phyloP scores from a whole-genome alignment of 2,797 vertebrate species.

The Gymnoscopelus microlampas region DNA sequence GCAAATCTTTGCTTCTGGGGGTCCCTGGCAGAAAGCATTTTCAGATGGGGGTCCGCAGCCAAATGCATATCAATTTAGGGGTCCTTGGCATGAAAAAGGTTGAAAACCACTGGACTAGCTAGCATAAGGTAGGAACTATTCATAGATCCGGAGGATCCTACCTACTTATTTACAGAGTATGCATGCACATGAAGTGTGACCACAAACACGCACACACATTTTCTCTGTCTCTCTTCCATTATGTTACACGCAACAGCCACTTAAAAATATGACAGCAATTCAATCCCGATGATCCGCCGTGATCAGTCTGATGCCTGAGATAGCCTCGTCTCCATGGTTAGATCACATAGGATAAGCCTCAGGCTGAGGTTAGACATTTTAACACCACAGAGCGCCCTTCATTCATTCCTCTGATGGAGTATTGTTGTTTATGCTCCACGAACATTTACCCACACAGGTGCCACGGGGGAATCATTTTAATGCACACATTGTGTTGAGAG shows the following conservation, averaged over 20 bases:
- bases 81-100: too few species aligned
- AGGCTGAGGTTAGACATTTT: constrained; percentile 29
- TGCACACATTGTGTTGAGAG: constrained; percentile 39
- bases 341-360: constrained; percentile 13
- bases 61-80: too few species aligned
- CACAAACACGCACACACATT: not conserved
- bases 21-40: too few species aligned
- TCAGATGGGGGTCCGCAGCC: too few species aligned
- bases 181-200: not conserved
- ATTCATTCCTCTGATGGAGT: constrained; percentile 25
- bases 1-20: too few species aligned
- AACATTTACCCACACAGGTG: constrained; percentile 9
- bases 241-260: constrained; percentile 2
- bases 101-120: too few species aligned
- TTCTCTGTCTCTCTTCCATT: not conserved
- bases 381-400: constrained; percentile 12
- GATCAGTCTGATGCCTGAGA: not conserved
- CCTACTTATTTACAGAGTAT: not conserved
- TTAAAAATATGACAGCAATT: constrained; percentile 5
- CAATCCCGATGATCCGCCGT: not conserved
- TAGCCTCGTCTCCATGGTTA: constrained; percentile 31
- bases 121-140: too few species aligned
- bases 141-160: too few species aligned
- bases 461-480: constrained; percentile 33
- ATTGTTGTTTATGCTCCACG: constrained; percentile 35